Conservation (phyloP, 2,888 invertebrate genomes). For the Spodoptera exigua region DNA sequence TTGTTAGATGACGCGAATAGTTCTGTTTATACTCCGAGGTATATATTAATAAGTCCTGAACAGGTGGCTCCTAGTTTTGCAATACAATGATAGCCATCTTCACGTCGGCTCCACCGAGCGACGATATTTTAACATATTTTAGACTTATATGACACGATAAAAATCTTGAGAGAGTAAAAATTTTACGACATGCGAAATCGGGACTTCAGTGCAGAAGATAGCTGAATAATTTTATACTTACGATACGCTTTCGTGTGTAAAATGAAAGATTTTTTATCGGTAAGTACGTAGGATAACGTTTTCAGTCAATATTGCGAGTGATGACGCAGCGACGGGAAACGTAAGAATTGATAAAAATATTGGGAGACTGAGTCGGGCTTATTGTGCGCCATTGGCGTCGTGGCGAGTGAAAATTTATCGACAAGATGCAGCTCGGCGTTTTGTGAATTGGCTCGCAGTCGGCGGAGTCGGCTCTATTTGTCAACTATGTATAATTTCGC, state of each 20-base stretch:
- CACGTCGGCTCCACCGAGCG: slow-evolving; percentile 62
- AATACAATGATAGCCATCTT: slow-evolving; percentile 73
- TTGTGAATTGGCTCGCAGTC: slow-evolving; percentile 71
- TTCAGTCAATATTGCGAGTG: slow-evolving; percentile 65
- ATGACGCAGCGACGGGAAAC: slow-evolving; percentile 46
- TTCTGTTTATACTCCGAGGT: slow-evolving; percentile 66
- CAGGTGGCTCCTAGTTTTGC: slow-evolving; percentile 75
- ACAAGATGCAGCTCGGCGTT: slow-evolving; percentile 72
- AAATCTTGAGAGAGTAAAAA: slow-evolving; percentile 73
- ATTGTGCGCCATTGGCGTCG: slow-evolving; percentile 74
- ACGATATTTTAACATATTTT: slow-evolving; percentile 71
- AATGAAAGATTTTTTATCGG: slow-evolving; percentile 72
- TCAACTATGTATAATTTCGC: slow-evolving; percentile 76
- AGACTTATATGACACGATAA: slow-evolving; percentile 68
- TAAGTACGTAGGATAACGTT: slow-evolving; percentile 63
- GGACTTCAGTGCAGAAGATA: slow-evolving; percentile 70
- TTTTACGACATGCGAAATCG: slow-evolving; percentile 78
- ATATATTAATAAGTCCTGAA: slow-evolving; percentile 74
- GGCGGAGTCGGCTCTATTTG: slow-evolving; percentile 71
- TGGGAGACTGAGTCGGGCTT: slow-evolving; percentile 59
- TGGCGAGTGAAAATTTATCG: slow-evolving; percentile 71
- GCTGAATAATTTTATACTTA: slow-evolving; percentile 74
- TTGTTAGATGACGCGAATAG: slow-evolving; percentile 59
- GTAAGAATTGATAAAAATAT: slow-evolving; percentile 60
- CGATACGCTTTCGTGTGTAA: slow-evolving; percentile 70